Base-by-base conservation (phyloP, 2,113 vertebrate species). In the Condylura cristata region DNA sequence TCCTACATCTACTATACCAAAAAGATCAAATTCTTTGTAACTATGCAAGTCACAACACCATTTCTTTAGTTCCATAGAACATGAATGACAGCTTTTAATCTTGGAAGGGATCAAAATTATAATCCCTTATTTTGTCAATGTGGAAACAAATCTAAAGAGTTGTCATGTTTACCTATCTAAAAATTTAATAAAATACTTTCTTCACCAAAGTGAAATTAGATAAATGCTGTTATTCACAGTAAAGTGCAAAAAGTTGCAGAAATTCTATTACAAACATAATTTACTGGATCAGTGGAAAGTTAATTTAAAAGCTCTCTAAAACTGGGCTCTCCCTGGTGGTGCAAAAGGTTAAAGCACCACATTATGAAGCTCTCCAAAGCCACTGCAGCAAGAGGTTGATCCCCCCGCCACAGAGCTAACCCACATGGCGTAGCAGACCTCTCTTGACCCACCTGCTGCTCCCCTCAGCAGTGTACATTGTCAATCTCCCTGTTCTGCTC, bases 291-390 rank as follows among this genome's bases (percentile, higher is more conserved):
- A 83, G 39, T 41, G 17, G n/a, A 91, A 78, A 46, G 56, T 34
- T 81, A 30, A 81, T 71, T 48, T 90, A 68, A 95, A 94, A 93
- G 24, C 53, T 83, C 39, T 66, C 41, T 86, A 30, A 60, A 93
- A n/a, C n/a, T n/a, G n/a, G n/a, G n/a, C n/a, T n/a, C n/a, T n/a
- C n/a, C n/a, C n/a, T n/a, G n/a, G n/a, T n/a, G n/a, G n/a, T n/a
- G n/a, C n/a, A n/a, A n/a, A n/a, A n/a, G n/a, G n/a, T n/a, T n/a
- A n/a, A n/a, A n/a, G n/a, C n/a, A n/a, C n/a, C n/a, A n/a, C n/a
- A n/a, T n/a, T n/a, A n/a, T n/a, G n/a, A n/a, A n/a, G n/a, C n/a
- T n/a, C n/a, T n/a, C n/a, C n/a, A n/a, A n/a, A n/a, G n/a, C n/a
- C n/a, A n/a, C n/a, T n/a, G n/a, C n/a, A n/a, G n/a, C n/a, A n/a